These are phyloP conservation scores for Pachydiplax longipennis DNA, from an alignment of 2,888 invertebrate species.

Conservation along the genomic window DNA sequence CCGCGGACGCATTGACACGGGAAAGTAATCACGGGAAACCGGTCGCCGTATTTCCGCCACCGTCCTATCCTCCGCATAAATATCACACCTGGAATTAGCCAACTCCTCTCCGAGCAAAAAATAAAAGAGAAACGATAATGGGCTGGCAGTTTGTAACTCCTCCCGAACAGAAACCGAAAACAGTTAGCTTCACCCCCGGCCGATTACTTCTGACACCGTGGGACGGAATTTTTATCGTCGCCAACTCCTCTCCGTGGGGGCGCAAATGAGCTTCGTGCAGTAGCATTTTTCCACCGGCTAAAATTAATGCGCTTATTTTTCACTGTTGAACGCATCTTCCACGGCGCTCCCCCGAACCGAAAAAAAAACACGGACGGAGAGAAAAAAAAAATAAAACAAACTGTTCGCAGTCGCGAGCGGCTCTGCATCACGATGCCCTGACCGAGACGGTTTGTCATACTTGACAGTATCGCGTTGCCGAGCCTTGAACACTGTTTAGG, in stretches of 20 bases:
- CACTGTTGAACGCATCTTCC: background rate
- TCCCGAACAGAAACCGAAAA: background rate
- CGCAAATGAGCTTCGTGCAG: conserved; percentile 41
- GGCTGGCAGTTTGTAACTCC: background rate
- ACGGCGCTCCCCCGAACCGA: background rate
- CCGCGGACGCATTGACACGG: background rate
- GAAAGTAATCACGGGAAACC: background rate
- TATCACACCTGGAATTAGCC: background rate
- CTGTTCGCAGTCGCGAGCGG: background rate
- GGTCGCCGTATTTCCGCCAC: background rate
- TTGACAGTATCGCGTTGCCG: conserved; percentile 39
- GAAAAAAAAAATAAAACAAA: background rate
- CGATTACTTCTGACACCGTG: background rate
- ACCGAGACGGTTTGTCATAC: conserved; percentile 39
- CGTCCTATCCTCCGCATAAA: background rate
- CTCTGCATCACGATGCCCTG: conserved; percentile 32
- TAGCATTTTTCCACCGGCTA: conserved; percentile 41
- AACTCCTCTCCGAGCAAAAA: background rate
- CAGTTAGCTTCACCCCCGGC: background rate
- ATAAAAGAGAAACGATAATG: background rate
- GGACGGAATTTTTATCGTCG: conserved; percentile 7
- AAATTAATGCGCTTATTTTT: conserved; percentile 41
- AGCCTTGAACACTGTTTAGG: conserved; percentile 18
- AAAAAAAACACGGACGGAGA: background rate
- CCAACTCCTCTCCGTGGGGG: background rate